Conservation (phyloP, 2,113 vertebrate species). For the Eurystomus gularis region DNA sequence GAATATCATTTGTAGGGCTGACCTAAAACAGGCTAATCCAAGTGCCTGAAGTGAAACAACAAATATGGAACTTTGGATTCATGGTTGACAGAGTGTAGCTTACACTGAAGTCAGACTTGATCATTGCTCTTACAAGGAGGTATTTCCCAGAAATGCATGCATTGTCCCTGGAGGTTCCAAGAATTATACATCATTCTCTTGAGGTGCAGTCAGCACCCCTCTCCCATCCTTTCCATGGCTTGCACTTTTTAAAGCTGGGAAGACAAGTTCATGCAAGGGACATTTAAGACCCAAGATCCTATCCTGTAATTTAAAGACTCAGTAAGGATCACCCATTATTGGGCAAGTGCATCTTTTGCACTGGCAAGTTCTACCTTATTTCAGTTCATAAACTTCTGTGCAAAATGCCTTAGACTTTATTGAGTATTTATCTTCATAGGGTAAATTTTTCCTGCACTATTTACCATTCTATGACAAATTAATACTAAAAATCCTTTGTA, state of each 20-base stretch:
- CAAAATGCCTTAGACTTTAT: background rate
- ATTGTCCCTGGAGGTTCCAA: background rate
- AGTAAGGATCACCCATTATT: background rate
- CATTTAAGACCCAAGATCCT: background rate
- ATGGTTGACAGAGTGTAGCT: background rate
- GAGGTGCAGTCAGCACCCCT: background rate
- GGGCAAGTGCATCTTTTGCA: background rate
- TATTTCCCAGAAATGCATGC: background rate
- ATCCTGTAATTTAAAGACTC: background rate
- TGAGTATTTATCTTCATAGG: background rate
- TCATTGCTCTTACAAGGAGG: background rate
- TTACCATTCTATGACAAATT: constrained; percentile 5
- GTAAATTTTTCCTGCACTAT: background rate
- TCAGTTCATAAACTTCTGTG: background rate
- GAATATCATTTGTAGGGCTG: background rate
- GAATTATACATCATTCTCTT: background rate
- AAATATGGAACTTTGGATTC: background rate
- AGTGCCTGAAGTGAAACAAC: background rate
- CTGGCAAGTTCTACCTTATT: background rate
- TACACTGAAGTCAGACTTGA: background rate
- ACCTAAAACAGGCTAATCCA: background rate
- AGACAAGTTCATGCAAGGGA: background rate
- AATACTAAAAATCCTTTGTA: constrained; percentile 19
- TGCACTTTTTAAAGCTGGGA: background rate
- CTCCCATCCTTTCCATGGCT: background rate